These are phyloP conservation scores for Synodontis membranacea DNA, from an alignment of 2,113 vertebrate genomes.

Conservation along the genomic window DNA sequence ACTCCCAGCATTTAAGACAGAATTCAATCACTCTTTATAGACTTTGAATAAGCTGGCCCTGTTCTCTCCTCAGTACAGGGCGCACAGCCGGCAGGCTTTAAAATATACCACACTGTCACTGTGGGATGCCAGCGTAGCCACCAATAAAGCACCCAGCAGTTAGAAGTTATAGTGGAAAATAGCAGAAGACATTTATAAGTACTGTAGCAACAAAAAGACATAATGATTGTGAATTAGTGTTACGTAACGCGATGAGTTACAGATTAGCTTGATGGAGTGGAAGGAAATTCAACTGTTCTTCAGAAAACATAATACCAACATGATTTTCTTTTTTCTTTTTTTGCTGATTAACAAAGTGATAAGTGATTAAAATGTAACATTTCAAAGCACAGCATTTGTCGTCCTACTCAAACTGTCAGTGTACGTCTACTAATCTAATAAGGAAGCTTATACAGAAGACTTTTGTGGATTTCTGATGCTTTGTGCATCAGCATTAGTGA, in stretches of 20 bases:
- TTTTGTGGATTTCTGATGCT: neutral
- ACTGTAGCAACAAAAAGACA: neutral
- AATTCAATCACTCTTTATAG: neutral
- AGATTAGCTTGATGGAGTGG: neutral
- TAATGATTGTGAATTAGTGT: neutral
- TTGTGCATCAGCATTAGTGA: too few relatives aligned
- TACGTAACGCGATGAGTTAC: neutral
- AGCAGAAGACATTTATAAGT: conserved; percentile 6
- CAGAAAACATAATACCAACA: neutral
- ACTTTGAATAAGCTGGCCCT: neutral
- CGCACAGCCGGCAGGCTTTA: neutral
- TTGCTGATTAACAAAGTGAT: neutral
- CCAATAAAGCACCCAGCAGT: neutral
- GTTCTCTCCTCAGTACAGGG: neutral
- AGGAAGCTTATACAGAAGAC: neutral
- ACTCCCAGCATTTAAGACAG: neutral
- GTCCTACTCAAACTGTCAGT: neutral
- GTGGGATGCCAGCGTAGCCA: neutral
- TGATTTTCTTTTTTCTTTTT: neutral
- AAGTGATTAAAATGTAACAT: too few relatives aligned
- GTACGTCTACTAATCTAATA: too few relatives aligned
- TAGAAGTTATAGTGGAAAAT: conserved; percentile 14
- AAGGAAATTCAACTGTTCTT: neutral
- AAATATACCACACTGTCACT: neutral
- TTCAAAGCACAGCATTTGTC: too few relatives aligned